phyloP scores from a whole-genome alignment of 1,140 invertebrate genomes.

The Drosophila trapezifrons region DNA sequence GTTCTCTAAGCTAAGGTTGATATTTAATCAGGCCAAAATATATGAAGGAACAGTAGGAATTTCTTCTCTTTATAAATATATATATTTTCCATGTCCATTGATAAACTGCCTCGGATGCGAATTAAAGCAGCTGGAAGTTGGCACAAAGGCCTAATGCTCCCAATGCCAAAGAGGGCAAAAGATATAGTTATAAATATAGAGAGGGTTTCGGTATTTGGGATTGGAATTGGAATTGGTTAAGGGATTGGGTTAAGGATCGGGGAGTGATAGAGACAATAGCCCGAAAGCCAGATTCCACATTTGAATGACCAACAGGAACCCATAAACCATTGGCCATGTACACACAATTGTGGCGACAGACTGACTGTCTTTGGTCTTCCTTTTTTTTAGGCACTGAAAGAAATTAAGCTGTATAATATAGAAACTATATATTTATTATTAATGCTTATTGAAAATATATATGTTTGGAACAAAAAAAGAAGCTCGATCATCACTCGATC shows the following conservation, averaged over 20 bases:
- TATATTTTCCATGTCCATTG: not conserved
- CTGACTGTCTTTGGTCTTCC: slow-evolving; percentile 25
- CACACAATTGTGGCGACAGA: slow-evolving; percentile 50
- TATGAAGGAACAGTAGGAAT: too few species aligned
- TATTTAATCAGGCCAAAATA: too few species aligned
- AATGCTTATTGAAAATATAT: not conserved
- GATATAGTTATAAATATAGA: slow-evolving; percentile 37
- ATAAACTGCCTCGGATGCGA: slow-evolving; percentile 15
- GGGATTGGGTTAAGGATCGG: not conserved
- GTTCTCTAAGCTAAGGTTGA: too few species aligned
- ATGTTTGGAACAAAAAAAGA: not conserved
- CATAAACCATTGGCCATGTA: slow-evolving; percentile 49
- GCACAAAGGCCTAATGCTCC: slow-evolving; percentile 33
- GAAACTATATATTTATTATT: not conserved
- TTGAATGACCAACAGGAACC: slow-evolving; percentile 39
- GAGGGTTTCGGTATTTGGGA: not conserved
- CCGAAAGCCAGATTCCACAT: slow-evolving; percentile 42
- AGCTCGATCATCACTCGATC: too few species aligned
- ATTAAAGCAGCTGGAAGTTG: slow-evolving; percentile 27
- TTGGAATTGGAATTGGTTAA: not conserved
- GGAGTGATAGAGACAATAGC: slow-evolving; percentile 34
- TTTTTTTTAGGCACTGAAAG: not conserved
- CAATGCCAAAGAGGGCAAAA: slow-evolving; percentile 21
- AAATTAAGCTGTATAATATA: too few species aligned
- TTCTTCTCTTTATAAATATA: not conserved